Percentiles rank a stretch among this genome's conserved stretches.
These are phyloP conservation scores for Cephus runcator DNA, from an alignment of 2,888 invertebrate species.

Conservation along the genomic window DNA sequence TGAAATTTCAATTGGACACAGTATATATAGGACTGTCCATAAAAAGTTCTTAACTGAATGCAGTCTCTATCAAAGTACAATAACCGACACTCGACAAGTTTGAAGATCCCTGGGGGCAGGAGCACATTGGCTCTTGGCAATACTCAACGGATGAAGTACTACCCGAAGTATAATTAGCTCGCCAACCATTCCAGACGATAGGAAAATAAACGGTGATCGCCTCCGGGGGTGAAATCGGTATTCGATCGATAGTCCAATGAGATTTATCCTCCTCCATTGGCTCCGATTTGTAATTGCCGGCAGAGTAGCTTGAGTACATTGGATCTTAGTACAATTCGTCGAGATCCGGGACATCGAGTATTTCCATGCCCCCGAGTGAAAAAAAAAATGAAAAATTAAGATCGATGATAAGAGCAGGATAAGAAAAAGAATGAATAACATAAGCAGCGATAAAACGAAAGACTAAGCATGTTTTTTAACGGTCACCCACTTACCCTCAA, in stretches of 20 bases:
- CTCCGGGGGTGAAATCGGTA: slow-evolving; percentile 12
- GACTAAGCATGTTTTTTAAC: background rate
- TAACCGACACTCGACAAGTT: background rate
- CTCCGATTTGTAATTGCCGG: slow-evolving; percentile 5
- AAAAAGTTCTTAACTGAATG: background rate
- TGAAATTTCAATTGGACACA: background rate
- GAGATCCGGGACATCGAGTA: background rate
- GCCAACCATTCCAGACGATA: background rate
- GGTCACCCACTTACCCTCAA: background rate
- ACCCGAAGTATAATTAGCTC: background rate
- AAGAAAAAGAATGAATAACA: background rate
- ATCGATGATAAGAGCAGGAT: background rate
- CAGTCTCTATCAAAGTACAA: background rate
- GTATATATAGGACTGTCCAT: background rate
- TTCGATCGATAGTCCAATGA: slow-evolving; percentile 41
- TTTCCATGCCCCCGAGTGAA: background rate
- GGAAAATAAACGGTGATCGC: background rate
- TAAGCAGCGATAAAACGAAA: background rate
- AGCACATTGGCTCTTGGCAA: background rate
- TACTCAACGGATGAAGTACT: background rate
- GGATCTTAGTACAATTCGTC: background rate
- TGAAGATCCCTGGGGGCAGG: background rate
- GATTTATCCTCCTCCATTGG: slow-evolving; percentile 20
- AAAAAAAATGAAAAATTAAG: background rate
- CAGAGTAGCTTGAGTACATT: background rate